Conservation (phyloP, 2,888 invertebrate genomes). For the Apotomis betuletana region DNA sequence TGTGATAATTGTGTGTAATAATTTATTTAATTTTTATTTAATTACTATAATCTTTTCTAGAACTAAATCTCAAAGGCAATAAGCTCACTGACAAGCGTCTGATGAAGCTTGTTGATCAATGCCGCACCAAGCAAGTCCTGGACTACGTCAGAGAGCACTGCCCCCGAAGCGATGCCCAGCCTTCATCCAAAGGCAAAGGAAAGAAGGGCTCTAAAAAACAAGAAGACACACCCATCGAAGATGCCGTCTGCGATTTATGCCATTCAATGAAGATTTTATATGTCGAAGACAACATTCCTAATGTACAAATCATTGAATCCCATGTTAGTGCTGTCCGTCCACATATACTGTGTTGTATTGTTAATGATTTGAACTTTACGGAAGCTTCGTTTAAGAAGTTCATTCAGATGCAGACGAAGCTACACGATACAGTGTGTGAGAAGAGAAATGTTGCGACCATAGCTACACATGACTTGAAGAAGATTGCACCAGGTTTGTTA, state of each 20-base stretch:
- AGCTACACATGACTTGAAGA: conserved; percentile 91
- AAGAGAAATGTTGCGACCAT: conserved; percentile 91
- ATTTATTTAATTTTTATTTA: background rate
- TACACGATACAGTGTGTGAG: conserved; percentile 89
- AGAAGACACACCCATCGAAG: conserved; percentile 64
- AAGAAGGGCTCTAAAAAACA: conserved; percentile 70
- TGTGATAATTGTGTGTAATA: background rate
- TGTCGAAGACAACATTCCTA: conserved; percentile 75
- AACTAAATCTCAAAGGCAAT: conserved; percentile 89
- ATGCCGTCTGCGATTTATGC: conserved; percentile 61
- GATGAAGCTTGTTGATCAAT: conserved; percentile 89
- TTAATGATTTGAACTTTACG: conserved; percentile 85
- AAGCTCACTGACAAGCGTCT: conserved; percentile 88
- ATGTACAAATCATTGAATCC: conserved; percentile 81
- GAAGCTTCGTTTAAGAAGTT: conserved; percentile 88
- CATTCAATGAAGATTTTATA: conserved; percentile 76
- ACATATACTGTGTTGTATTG: conserved; percentile 88
- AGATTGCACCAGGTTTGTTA: conserved; percentile 82
- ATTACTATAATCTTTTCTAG: conserved; percentile 66
- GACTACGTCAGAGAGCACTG: conserved; percentile 90
- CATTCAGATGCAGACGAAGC: conserved; percentile 90
- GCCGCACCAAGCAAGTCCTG: conserved; percentile 88
- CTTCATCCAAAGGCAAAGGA: conserved; percentile 62
- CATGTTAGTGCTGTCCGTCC: conserved; percentile 86
- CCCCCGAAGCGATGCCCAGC: conserved; percentile 65